Evolutionary conservation across 1,140 invertebrate species (phyloP).

Genomic region (Drosophila lini): DNA sequence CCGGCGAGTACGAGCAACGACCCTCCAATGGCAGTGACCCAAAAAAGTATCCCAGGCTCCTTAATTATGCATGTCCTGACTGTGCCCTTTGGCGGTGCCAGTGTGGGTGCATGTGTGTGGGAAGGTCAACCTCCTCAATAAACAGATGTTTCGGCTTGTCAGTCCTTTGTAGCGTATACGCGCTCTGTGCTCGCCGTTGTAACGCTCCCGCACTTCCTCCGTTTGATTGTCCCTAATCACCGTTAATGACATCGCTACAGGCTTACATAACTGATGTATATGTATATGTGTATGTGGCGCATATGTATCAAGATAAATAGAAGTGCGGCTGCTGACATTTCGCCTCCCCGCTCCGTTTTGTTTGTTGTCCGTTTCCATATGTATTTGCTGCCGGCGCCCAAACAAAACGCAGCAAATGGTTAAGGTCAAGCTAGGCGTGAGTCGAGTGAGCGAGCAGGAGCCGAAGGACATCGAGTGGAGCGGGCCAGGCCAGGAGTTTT

Average conservation of each 20-base stretch:
- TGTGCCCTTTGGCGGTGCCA: neutral
- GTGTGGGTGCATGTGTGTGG: slow-evolving; percentile 7
- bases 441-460: slow-evolving; percentile 12
- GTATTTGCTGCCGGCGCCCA: slow-evolving; percentile 40
- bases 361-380: slow-evolving; percentile 21
- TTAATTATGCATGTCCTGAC: slow-evolving; percentile 34
- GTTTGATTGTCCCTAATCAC: slow-evolving; percentile 47
- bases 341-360: slow-evolving; percentile 1
- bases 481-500: slow-evolving; percentile 11
- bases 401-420: slow-evolving; percentile 60
- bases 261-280: slow-evolving; percentile 24
- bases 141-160: slow-evolving; percentile 54
- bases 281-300: neutral
- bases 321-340: slow-evolving; percentile 46
- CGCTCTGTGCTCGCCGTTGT: slow-evolving; percentile 1
- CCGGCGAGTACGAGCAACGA: slow-evolving; percentile 27
- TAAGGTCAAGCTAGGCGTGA: slow-evolving; percentile 64
- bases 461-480: slow-evolving; percentile 4
- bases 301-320: slow-evolving; percentile 42
- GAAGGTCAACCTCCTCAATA: slow-evolving; percentile 13
- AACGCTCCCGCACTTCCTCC: slow-evolving; percentile 1
- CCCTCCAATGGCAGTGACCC: slow-evolving; percentile 42
- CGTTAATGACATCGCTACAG: slow-evolving; percentile 50
- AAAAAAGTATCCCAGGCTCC: slow-evolving; percentile 18
- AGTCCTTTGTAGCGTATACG: slow-evolving; percentile 44